Percentiles rank a stretch among this genome's conserved stretches.
phyloP scores from a whole-genome alignment of 2,888 invertebrate species.

The Drosophila setosimentum region DNA sequence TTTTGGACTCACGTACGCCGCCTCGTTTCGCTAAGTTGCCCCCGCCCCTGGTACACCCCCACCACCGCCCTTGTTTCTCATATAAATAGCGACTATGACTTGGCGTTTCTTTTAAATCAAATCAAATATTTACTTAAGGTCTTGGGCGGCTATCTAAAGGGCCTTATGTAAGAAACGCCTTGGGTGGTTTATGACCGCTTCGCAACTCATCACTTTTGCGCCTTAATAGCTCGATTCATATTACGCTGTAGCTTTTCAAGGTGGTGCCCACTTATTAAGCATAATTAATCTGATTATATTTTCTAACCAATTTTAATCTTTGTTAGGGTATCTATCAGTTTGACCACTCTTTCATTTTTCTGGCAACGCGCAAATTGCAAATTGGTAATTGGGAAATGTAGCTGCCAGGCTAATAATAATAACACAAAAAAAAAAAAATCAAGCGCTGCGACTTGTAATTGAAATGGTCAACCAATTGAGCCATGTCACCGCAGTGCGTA shows the following conservation, averaged over 20 bases:
- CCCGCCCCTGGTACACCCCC: constrained; percentile 4
- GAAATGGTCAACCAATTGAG: constrained; percentile 37
- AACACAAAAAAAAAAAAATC: not conserved
- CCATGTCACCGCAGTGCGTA: constrained; percentile 8
- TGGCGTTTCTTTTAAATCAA: constrained; percentile 74
- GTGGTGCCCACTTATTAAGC: too few relatives aligned
- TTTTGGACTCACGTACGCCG: constrained; percentile 60
- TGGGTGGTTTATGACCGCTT: constrained; percentile 67
- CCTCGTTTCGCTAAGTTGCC: constrained; percentile 11
- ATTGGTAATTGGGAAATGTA: constrained; percentile 28
- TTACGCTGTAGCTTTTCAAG: constrained; percentile 1
- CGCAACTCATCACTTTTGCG: constrained; percentile 12
- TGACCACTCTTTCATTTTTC: not conserved
- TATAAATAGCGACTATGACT: constrained; percentile 55
- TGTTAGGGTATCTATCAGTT: not conserved
- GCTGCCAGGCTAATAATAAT: not conserved
- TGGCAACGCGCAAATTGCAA: constrained; percentile 32
- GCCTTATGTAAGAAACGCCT: constrained; percentile 69
- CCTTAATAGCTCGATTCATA: not conserved
- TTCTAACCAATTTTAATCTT: not conserved
- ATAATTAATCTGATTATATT: not conserved
- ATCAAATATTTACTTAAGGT: constrained; percentile 70
- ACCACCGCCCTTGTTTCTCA: not conserved
- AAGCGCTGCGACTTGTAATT: constrained; percentile 51
- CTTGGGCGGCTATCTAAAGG: constrained; percentile 51